A percentile compares a stretch with the other conserved stretches of the same genome.
phyloP scores from a whole-genome alignment of 2,888 invertebrate genomes.

The Lasioglossum marginatum region DNA sequence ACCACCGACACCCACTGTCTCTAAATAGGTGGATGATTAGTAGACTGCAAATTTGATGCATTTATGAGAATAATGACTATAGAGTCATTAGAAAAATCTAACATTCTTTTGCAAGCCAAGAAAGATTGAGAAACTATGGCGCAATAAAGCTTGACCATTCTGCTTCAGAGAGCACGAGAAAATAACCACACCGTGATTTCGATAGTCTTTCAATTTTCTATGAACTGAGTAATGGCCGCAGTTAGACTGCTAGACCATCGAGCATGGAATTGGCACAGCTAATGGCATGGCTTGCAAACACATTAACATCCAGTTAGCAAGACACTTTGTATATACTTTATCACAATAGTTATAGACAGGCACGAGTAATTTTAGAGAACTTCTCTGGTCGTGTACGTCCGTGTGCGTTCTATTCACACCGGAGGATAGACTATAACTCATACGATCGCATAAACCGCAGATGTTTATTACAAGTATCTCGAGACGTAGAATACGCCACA shows the following conservation, averaged over 20 bases:
- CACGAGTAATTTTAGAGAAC: background rate
- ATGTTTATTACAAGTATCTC: background rate
- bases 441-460: background rate
- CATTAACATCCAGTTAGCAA: background rate
- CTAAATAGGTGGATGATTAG: conserved; percentile 74
- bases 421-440: background rate
- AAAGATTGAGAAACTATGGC: background rate
- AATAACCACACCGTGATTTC: background rate
- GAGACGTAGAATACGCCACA: background rate
- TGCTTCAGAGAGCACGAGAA: background rate
- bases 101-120: background rate
- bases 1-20: too few relatives aligned
- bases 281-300: background rate
- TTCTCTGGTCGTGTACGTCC: background rate
- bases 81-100: too few relatives aligned
- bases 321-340: background rate
- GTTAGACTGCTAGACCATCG: background rate
- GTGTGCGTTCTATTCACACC: background rate
- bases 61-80: too few relatives aligned
- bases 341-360: background rate
- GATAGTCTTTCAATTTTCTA: background rate
- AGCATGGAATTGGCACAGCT: background rate
- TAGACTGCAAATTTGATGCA: too few relatives aligned
- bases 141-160: background rate
- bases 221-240: background rate